Evolutionary conservation across 1,140 invertebrate species (phyloP), one percentile per base, ranked within the genome.

Genomic region (Triops longicaudatus): DNA sequence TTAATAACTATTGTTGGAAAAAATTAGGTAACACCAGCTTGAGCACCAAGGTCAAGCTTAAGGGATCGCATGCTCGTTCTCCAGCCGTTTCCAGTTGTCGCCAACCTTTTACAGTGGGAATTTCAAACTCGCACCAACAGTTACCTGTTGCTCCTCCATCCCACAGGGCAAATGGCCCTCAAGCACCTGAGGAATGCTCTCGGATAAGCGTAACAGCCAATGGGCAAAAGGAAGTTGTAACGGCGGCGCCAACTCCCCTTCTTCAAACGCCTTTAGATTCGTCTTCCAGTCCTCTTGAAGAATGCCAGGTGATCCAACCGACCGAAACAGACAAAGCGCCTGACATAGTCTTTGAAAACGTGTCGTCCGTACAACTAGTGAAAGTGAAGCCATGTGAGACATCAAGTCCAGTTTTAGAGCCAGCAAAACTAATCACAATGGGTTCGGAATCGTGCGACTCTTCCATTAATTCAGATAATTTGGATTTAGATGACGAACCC

Each of bases 141-240:
- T 63, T 63, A 63, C 50, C 50, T 63, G 50, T 63, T 63, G 50
- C 50, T 63, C 17, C 50, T 5, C 14, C 31, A 37, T 37, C 31
- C 31, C 31, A 7, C 31, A 37, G 31, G 31, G 31, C 31, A 37
- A 22, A 22, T 14, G 50, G 50, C 50, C 50, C 50, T 63, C 50
- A 6, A 63, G 50, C 50, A 63, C 50, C 50, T 63, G 50, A 63
- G 50, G 50, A 63, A 63, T 63, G 50, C 50, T 63, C 17, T n/a
- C 6, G 50, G 50, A 7, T n/a, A 63, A 22, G 17, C 22, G 17
- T 14, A 63, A 22, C 17, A 17, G 50, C 50, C 50, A 63, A 63
- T 63, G 50, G 50, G 17, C 10, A 63, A 2, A 63, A 63, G 50
- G 50, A 63, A 63, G 50, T 63, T 37, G 31, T 37, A 37, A 37